These are phyloP conservation scores for Drosophila kuntzei DNA, from an alignment of 2,888 invertebrate species.

Conservation along the genomic window DNA sequence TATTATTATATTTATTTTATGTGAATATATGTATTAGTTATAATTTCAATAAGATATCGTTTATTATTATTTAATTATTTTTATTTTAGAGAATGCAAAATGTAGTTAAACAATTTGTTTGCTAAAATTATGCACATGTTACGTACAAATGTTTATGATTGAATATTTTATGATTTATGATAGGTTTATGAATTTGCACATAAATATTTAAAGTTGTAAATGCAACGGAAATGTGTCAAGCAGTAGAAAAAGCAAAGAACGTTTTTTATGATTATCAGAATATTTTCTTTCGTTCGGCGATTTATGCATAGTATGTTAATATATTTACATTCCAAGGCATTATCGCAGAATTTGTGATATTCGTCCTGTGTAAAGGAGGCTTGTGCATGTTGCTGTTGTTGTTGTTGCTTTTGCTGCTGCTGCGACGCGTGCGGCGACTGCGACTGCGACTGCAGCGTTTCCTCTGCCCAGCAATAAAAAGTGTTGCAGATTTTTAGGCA, in stretches of 20 bases:
- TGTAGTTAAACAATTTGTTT: background rate
- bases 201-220: constrained; percentile 1
- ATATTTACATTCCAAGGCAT: constrained; percentile 91
- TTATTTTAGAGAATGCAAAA: too few species aligned
- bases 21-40: background rate
- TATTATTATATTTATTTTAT: background rate
- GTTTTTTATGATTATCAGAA: background rate
- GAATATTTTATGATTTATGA: background rate
- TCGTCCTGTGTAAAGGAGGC: constrained; percentile 89
- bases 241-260: constrained; percentile 19
- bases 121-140: background rate
- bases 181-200: constrained; percentile 7
- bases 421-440: constrained; percentile 23
- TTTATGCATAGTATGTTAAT: background rate
- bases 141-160: background rate
- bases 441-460: constrained; percentile 18
- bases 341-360: constrained; percentile 92
- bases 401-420: constrained; percentile 52
- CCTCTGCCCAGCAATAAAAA: constrained; percentile 53
- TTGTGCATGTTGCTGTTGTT: constrained; percentile 65
- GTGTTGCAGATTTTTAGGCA: constrained; percentile 45
- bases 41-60: background rate
- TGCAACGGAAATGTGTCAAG: constrained; percentile 33
- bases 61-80: too few species aligned
- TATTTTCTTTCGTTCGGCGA: background rate